Percentiles rank a stretch among this genome's conserved stretches.
phyloP scores from a whole-genome alignment of 2,888 invertebrate genomes.

The Biston stratarius region DNA sequence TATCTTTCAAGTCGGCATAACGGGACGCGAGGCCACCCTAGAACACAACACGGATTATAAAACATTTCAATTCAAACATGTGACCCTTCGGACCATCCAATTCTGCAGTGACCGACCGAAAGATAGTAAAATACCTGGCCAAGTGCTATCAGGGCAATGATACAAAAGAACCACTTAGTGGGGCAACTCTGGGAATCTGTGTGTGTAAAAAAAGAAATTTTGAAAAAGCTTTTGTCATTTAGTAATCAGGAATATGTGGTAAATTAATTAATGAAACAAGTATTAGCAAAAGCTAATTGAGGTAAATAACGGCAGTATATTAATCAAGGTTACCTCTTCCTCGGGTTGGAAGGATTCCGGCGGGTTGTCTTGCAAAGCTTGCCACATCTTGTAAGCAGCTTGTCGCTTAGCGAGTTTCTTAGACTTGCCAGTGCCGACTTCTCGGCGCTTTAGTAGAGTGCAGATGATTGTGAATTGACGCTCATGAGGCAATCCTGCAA shows the following conservation, averaged over 20 bases:
- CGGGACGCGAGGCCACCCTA: slow-evolving; percentile 90
- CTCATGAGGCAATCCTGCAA: slow-evolving; percentile 94
- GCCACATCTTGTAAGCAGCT: slow-evolving; percentile 98
- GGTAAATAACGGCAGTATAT: neutral
- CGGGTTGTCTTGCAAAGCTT: slow-evolving; percentile 92
- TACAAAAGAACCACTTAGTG: slow-evolving; percentile 57
- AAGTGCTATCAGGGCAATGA: slow-evolving; percentile 68
- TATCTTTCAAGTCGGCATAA: slow-evolving; percentile 95
- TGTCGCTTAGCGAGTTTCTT: slow-evolving; percentile 98
- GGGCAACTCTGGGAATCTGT: slow-evolving; percentile 18
- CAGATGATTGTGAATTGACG: slow-evolving; percentile 97
- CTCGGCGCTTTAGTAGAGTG: slow-evolving; percentile 93
- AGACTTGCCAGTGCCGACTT: slow-evolving; percentile 96
- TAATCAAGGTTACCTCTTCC: slow-evolving; percentile 85
- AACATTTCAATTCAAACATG: slow-evolving; percentile 37
- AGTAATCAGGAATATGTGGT: neutral
- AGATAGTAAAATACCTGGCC: slow-evolving; percentile 87
- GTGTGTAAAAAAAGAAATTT: slow-evolving; percentile 22
- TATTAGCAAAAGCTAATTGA: neutral
- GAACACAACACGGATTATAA: slow-evolving; percentile 72
- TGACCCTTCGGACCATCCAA: slow-evolving; percentile 58
- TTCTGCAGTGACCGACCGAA: slow-evolving; percentile 73
- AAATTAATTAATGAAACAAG: neutral
- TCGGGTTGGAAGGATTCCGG: slow-evolving; percentile 89
- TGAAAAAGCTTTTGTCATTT: slow-evolving; percentile 5